These are phyloP conservation scores for Eleginops maclovinus DNA, from an alignment of 2,113 vertebrate species.

Conservation along the genomic window DNA sequence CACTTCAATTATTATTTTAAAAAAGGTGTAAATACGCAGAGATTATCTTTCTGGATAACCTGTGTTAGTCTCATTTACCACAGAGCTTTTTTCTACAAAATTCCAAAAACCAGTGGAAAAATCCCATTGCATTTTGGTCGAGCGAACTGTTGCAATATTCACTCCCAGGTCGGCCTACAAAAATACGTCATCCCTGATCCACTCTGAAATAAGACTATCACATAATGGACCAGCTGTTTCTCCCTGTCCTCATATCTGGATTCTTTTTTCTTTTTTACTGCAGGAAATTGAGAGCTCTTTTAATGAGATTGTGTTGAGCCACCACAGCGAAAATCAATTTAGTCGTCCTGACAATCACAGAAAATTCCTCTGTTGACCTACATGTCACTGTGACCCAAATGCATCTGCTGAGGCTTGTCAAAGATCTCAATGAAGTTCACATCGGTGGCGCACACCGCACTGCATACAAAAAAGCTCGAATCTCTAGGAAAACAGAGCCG, in stretches of 20 bases:
- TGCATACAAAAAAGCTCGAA: neutral
- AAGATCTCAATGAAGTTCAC: constrained; percentile 12
- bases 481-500: neutral
- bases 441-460: neutral
- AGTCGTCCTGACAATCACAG: constrained; percentile 26
- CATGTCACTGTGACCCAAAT: constrained; percentile 52
- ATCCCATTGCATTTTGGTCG: no score
- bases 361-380: constrained; percentile 38
- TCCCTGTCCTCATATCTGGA: neutral
- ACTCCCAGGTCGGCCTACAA: no score
- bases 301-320: neutral
- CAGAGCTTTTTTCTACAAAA: no score
- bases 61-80: no score
- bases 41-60: no score
- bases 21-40: no score
- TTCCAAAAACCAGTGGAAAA: no score
- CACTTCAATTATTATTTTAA: no score
- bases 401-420: neutral
- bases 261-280: neutral
- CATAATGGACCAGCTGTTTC: neutral
- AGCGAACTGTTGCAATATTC: no score
- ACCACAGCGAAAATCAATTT: constrained; percentile 36
- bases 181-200: no score
- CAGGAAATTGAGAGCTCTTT: neutral
- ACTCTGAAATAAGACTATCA: neutral